These are phyloP conservation scores for Cranoglanis bouderius DNA, from an alignment of 2,113 vertebrate species.

Conservation along the genomic window DNA sequence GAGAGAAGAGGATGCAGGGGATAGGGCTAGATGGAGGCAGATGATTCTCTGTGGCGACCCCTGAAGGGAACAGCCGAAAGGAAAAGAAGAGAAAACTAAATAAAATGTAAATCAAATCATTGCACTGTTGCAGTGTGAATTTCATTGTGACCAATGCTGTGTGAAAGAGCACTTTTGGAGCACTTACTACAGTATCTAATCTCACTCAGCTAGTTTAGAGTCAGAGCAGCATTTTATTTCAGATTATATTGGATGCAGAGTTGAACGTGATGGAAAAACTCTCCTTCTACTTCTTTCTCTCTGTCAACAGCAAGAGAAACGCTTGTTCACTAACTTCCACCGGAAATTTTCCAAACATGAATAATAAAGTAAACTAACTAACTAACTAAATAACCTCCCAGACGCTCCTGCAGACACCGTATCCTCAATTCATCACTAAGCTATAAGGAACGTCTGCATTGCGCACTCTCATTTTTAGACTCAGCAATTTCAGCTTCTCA, in stretches of 20 bases:
- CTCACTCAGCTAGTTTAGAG: background rate
- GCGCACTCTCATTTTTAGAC: too few species aligned
- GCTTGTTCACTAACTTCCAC: slow-evolving; percentile 98
- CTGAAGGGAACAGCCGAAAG: too few species aligned
- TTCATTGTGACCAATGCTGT: background rate
- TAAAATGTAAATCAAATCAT: background rate
- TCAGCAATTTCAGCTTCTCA: too few species aligned
- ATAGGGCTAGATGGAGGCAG: too few species aligned
- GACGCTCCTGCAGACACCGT: background rate
- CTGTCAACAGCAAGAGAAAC: slow-evolving; percentile 95
- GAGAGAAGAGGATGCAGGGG: too few species aligned
- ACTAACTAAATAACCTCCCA: too few species aligned
- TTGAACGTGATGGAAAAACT: too few species aligned
- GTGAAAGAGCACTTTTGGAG: background rate
- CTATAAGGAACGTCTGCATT: background rate
- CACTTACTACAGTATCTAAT: background rate
- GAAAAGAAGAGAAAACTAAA: too few species aligned
- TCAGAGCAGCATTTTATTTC: background rate
- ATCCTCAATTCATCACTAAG: background rate
- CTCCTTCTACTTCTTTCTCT: slow-evolving; percentile 2
- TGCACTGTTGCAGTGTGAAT: background rate
- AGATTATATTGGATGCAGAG: too few species aligned
- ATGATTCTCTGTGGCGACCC: too few species aligned
- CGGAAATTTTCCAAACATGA: too few species aligned
- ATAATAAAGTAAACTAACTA: too few species aligned